Evolutionary conservation across 2,113 vertebrate species (phyloP), one percentile per base, ranked within the genome.

Genomic region (Phylloscopus whistleri): DNA sequence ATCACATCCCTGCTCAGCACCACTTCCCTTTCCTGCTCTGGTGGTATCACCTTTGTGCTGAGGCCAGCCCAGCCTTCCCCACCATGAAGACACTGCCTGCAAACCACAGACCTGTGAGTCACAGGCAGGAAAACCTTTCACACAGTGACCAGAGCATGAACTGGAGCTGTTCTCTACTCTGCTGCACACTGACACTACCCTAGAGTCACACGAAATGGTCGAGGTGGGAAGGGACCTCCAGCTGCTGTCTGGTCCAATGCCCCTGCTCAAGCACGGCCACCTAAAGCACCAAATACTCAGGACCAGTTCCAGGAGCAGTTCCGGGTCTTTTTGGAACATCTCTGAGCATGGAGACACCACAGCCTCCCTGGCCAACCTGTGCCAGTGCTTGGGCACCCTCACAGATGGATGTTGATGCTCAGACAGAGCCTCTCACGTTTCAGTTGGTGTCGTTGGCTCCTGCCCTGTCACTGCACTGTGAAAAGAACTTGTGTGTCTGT

Each of bases 401-500:
- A 43, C 17, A 59, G 26, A 5, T 6, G 14, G 18, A 15, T 4
- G 13, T 49, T 59, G 72, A 15, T 59, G 53, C 7, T 51, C 62
- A 68, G 35, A 30, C 19, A 73, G 82, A 35, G 35, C 52, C 35
- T 35, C 51, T 35, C 62, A 5, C n/a, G n/a, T 52, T 52, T 30
- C 44, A 51, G 44, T 76, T 27, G 17, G 26, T 51, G 30, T 43
- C 51, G 3, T 15, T 9, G 13, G 23, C 51, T 56, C 60, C 16
- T 30, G 35, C 51, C 26, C 44, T 68, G 63, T 60, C 73, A 17
- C 72, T 58, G 35, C 26, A 5, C 63, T 17, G 16, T 60, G 63
- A 30, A 30, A 49, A 13, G 41, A 58, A 59, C 2, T 0, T n/a
- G 16, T 2, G n/a, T n/a, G n/a, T n/a, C n/a, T n/a, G n/a, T n/a